Evolutionary conservation across 2,113 vertebrate genomes (phyloP), one percentile per base, ranked within the genome.

Genomic region (Megalops atlanticus): DNA sequence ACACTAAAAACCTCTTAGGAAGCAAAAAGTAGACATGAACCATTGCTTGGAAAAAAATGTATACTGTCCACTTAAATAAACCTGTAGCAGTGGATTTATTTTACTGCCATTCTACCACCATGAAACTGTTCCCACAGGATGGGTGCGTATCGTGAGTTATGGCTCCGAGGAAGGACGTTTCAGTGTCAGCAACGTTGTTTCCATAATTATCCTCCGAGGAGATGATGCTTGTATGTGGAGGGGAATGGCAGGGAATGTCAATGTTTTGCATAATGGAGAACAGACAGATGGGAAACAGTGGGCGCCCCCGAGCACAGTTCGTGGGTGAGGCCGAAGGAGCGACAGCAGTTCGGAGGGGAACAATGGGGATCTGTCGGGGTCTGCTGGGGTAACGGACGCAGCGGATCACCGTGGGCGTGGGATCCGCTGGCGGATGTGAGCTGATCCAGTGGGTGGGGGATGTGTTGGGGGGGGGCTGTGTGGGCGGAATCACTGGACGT

Each of bases 31-130:
- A n/a, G 18, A 43, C 41, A 31, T 75, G 31, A 75, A 31, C 24
- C 33, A 54, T 77, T 41, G 76, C 14, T 36, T 75, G 21, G 4
- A 75, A 43, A 75, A 24, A 74, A 73, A 74, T 18, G 40, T 40
- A 31, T 41, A 75, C 24, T 45, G 31, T 43, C 39, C 73, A 75
- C 18, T 43, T 43, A 27, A 75, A 40, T 77, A 58, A 74, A 74
- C 21, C 71, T 21, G 11, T 35, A 43, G 6, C n/a, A 31, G 58
- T 64, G 58, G 58, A 31, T 64, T 64, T 64, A 27, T 64, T 74
- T 54, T 41, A 41, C 39, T 58, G 10, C 52, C 52, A 36, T 27
- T 27, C 76, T 58, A 15, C 52, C 52, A 58, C 52, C 0, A 31
- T 39, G 33, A 36, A 58, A 31, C 18, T 7, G 45, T 1, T 39